Base-by-base conservation (phyloP, 2,113 vertebrate genomes). In the Corvus hawaiiensis region DNA sequence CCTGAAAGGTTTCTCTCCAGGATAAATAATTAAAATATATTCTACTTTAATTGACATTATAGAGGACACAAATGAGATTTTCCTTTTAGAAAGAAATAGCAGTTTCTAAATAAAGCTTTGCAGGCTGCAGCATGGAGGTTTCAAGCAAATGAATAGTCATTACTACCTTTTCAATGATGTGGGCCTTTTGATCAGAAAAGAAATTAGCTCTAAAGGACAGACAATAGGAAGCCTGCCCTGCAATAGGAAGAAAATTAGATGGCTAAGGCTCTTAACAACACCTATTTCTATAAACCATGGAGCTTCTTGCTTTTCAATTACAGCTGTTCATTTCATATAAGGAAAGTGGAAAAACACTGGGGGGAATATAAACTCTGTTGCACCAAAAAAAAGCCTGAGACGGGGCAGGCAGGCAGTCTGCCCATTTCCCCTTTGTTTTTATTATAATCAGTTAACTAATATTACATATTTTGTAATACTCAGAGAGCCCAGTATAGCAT, bases 141-240 rank as follows among this genome's bases (percentile, higher is more conserved):
- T 97, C 97, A 97, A 94, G 90, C 96, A 98, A 98, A 98, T 98
- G 98, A 98, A 98, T 98, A 98, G 98, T 98, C 98, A 98, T 98
- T 98, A 98, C 98, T 98, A 98, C 97, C 98, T 98, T 98, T 98
- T 98, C 98, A 98, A 96, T 97, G 95, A 97, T 98, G 97, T 97
- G 97, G 96, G 97, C 97, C 97, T 98, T 98, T 98, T 98, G 98
- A 98, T 98, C 98, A 98, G 97, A 96, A 98, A 97, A 98, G 98
- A 98, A 98, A 98, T 98, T 98, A 98, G 98, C 98, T 98, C 97
- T 96, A 98, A 98, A 98, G 95, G 97, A 98, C 97, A 97, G 97
- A 98, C 98, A 98, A 98, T 98, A 96, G 97, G 96, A 98, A 97
- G 97, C 96, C 98, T 98, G 98, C 97, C 98, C 97, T 98, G 97